Percentiles rank a stretch among this genome's conserved stretches.
These are phyloP conservation scores for Diplazon laetatorius DNA, from an alignment of 2,888 invertebrate genomes.

Conservation along the genomic window DNA sequence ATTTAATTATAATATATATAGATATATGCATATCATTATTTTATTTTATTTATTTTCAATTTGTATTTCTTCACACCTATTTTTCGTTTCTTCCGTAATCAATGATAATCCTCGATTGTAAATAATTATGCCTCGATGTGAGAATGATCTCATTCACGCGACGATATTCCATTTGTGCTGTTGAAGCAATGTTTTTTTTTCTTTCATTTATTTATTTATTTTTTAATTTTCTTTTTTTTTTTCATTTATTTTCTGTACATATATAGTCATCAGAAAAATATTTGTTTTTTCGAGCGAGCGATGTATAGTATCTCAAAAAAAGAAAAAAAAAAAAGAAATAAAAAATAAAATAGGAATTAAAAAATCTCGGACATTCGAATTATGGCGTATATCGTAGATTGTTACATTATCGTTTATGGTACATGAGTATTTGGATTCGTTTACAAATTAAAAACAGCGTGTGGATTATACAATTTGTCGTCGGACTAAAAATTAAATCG, in stretches of 20 bases:
- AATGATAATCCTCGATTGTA: conserved; percentile 10
- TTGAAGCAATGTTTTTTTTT: conserved; percentile 39
- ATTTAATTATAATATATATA: too few relatives aligned
- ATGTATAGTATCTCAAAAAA: conserved; percentile 30
- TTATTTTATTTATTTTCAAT: conserved; percentile 10
- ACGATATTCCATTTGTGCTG: conserved; percentile 51
- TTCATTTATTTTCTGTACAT: too few relatives aligned
- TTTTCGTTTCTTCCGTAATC: conserved; percentile 14
- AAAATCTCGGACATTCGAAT: conserved; percentile 15
- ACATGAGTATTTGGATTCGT: conserved; percentile 65
- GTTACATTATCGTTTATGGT: conserved; percentile 35
- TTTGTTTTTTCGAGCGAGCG: conserved; percentile 27
- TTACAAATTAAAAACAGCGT: conserved; percentile 52
- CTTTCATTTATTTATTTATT: too few relatives aligned
- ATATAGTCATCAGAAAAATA: conserved; percentile 42
- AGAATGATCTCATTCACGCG: conserved; percentile 29
- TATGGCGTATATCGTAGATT: conserved; percentile 37
- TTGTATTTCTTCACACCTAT: neutral
- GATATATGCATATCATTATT: too few relatives aligned
- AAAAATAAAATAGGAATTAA: too few relatives aligned
- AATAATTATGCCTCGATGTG: conserved; percentile 23
- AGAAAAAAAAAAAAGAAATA: too few relatives aligned
- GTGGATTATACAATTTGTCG: conserved; percentile 19
- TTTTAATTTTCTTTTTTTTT: too few relatives aligned
- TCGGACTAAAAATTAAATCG: conserved; percentile 20